Conservation (phyloP, 2,113 vertebrate species). For the Otis tarda region DNA sequence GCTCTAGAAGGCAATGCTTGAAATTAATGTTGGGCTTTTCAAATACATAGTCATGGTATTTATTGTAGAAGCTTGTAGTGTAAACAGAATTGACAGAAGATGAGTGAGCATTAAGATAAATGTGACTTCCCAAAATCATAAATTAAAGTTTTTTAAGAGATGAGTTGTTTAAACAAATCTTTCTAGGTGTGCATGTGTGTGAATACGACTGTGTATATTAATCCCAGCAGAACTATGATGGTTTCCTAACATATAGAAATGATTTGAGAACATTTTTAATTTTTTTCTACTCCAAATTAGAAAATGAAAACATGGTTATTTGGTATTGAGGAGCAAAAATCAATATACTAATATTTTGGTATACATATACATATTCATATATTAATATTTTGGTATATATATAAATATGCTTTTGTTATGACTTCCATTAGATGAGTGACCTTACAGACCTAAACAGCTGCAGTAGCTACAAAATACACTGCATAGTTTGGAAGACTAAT, state of each 20-base stretch:
- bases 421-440: background rate
- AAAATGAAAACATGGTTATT: background rate
- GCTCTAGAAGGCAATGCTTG: background rate
- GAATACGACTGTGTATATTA: background rate
- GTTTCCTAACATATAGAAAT: background rate
- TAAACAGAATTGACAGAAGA: background rate
- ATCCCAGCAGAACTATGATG: background rate
- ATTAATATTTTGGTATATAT: background rate
- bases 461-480: background rate
- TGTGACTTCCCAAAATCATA: background rate
- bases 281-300: background rate
- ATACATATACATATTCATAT: background rate
- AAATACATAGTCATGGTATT: background rate
- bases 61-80: background rate
- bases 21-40: background rate
- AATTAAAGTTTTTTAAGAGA: background rate
- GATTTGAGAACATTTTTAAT: accelerated
- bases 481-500: background rate
- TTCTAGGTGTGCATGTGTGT: background rate
- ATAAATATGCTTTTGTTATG: background rate
- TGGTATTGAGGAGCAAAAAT: background rate
- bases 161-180: background rate
- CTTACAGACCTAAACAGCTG: background rate
- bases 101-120: background rate
- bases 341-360: background rate